Evolutionary conservation across 2,797 vertebrate species (phyloP), one percentile per base, ranked within the genome.

Genomic region (Liparis tanakae): DNA sequence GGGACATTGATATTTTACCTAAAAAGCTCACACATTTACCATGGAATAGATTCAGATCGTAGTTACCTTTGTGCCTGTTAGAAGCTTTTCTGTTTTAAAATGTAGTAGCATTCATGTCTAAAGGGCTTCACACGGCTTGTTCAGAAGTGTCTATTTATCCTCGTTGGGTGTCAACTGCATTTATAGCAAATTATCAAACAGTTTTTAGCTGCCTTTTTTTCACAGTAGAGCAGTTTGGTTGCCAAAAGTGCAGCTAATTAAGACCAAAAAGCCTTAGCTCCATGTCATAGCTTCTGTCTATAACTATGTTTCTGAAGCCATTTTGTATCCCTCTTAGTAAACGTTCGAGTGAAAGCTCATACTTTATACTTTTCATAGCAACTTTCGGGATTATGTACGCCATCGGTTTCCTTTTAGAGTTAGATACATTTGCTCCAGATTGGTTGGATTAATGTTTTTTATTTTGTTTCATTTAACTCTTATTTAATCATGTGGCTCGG

Each of bases 211-310:
- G 67, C 48, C 64, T 71, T 81, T 76, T n/a, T 33, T 39, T 30
- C 48, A 22, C 37, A 53, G 51, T 65, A 73, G 54, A 80, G 68
- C 66, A 57, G 20, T 63, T 36, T 55, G 62, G 65, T 75, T 80
- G 77, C 79, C 67, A 76, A 82, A 53, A 80, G 72, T 81, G 83
- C 82, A 87, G 76, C 83, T 74, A 58, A 70, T 66, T 63, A 86
- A 89, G 79, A 91, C 89, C 89, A 87, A 89, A 89, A 89, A 87
- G 85, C 85, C 81, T 83, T 83, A 80, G 65, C 57, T 81, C 71
- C 41, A 53, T 65, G 22, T 74, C 65, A 5, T 72, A 70, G 72
- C 72, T 76, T 50, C 60, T 60, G 64, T 72, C 63, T 77, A 25
- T 66, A 66, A 70, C 22, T 37, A 0, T 55, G 67, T 78, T 63